These are phyloP conservation scores for Petromus typicus DNA, from an alignment of 2,113 vertebrate genomes.

Conservation along the genomic window DNA sequence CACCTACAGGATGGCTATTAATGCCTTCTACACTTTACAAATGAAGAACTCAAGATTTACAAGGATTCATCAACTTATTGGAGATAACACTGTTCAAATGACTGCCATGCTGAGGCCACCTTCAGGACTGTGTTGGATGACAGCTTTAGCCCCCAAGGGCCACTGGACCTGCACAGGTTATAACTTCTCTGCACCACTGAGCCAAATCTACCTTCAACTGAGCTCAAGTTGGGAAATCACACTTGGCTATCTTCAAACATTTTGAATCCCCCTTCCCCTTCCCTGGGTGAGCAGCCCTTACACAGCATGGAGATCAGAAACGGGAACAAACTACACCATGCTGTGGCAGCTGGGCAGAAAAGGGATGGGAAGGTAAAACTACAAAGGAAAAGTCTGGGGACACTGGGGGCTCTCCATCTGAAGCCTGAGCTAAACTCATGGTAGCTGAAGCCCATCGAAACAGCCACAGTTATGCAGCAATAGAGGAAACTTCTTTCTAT, in stretches of 20 bases:
- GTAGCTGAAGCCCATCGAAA: background rate
- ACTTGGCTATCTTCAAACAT: background rate
- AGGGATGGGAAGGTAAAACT: background rate
- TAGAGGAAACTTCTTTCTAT: background rate
- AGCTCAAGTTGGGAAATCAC: background rate
- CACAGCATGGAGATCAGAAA: background rate
- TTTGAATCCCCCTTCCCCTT: background rate
- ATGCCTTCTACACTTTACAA: background rate
- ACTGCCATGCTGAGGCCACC: background rate
- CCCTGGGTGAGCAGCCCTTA: background rate
- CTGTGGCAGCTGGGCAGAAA: background rate
- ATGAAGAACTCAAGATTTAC: background rate
- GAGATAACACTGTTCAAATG: background rate
- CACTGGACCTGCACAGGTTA: fast-evolving
- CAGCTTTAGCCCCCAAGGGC: fast-evolving
- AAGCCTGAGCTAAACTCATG: background rate
- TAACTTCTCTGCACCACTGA: fast-evolving
- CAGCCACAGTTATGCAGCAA: fast-evolving
- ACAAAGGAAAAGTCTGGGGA: background rate
- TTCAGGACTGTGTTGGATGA: fast-evolving
- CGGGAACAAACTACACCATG: background rate
- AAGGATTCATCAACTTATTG: background rate
- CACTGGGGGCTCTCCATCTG: background rate
- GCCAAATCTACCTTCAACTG: background rate
- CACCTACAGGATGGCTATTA: background rate